Evolutionary conservation across 1,140 invertebrate species (phyloP).

Genomic region (Diorhabda sublineata): DNA sequence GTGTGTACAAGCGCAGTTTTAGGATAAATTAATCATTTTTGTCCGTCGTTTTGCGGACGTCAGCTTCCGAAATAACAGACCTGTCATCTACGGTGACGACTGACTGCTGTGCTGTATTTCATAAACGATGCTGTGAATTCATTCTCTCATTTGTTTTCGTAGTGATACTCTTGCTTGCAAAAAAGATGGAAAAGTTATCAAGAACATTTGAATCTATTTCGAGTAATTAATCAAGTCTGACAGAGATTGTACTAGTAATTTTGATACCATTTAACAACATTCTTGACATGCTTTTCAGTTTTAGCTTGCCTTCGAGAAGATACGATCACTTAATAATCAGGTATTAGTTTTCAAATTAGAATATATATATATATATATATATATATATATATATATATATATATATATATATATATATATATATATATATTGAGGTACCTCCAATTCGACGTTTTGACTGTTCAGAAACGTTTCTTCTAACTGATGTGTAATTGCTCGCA

Average conservation of each 20-base stretch:
- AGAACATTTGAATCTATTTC: slow-evolving; percentile 3
- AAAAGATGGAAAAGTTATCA: neutral
- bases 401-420: no score
- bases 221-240: neutral
- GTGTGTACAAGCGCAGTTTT: neutral
- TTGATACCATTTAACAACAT: neutral
- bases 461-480: no score
- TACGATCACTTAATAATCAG: no score
- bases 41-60: slow-evolving; percentile 1
- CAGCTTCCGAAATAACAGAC: neutral
- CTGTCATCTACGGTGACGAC: neutral
- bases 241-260: neutral
- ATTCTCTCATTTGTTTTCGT: neutral
- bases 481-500: no score
- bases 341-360: no score
- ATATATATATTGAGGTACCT: no score
- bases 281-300: neutral
- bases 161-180: neutral
- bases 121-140: neutral
- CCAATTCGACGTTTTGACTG: no score
- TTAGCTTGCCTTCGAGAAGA: neutral
- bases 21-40: slow-evolving; percentile 3
- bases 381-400: no score
- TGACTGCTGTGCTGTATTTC: neutral
- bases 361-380: no score